Evolutionary conservation across 2,888 invertebrate species (phyloP).

Genomic region (Pheosia tremula): DNA sequence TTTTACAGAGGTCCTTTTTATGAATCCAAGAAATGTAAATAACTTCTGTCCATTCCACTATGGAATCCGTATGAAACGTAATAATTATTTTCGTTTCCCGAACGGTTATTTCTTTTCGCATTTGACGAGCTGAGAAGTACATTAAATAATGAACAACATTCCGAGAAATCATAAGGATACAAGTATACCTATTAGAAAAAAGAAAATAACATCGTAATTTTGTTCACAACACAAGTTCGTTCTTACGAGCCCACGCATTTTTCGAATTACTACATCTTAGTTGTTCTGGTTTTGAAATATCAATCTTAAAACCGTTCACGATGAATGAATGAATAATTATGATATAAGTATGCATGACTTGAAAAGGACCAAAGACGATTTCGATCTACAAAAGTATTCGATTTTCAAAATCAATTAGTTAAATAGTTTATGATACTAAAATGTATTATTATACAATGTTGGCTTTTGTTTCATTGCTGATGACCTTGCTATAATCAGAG

Average conservation of each 20-base stretch:
- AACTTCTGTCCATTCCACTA: slow-evolving; percentile 2
- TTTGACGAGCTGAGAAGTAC: slow-evolving; percentile 39
- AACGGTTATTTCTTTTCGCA: slow-evolving; percentile 29
- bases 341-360: neutral
- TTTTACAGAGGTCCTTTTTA: neutral
- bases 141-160: slow-evolving; percentile 47
- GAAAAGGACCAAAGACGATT: neutral
- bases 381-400: neutral
- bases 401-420: no score
- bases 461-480: neutral
- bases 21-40: neutral
- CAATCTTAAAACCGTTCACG: no score
- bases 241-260: no score
- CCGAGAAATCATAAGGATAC: slow-evolving; percentile 47
- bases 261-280: no score
- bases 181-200: slow-evolving; percentile 42
- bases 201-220: slow-evolving; percentile 12
- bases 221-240: no score
- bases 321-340: neutral
- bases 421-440: no score
- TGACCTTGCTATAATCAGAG: neutral
- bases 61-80: neutral
- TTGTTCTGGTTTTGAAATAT: neutral
- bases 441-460: neutral
- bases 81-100: slow-evolving; percentile 31